phyloP scores from a whole-genome alignment of 2,113 vertebrate genomes.

The Panthera leo region DNA sequence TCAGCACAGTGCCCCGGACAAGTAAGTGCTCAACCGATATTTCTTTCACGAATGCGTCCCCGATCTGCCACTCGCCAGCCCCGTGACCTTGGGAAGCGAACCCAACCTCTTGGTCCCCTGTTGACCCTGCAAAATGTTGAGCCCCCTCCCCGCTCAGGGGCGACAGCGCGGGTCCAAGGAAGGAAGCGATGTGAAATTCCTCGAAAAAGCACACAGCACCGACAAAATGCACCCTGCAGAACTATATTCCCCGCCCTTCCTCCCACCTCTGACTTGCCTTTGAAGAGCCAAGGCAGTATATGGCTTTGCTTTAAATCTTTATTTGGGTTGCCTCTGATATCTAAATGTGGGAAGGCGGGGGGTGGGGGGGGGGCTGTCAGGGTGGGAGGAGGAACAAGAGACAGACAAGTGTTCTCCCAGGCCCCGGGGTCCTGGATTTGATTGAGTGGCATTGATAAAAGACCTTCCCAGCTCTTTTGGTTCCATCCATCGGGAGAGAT shows the following conservation, averaged over 20 bases:
- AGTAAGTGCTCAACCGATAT: background rate
- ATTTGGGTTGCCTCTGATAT: slow-evolving; percentile 70
- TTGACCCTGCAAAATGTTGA: background rate
- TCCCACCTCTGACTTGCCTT: background rate
- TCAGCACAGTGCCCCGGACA: too few relatives aligned
- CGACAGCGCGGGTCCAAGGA: background rate
- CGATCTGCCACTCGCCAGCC: background rate
- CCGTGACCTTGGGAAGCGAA: background rate
- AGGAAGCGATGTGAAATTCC: background rate
- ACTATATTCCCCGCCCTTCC: rapidly evolving
- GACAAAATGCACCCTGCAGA: background rate
- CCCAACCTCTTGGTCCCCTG: too few relatives aligned
- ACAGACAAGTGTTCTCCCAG: slow-evolving; percentile 62
- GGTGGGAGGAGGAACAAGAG: background rate
- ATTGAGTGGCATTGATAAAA: slow-evolving; percentile 84
- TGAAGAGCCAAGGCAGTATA: background rate
- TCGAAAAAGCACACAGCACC: background rate
- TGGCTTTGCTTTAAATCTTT: slow-evolving; percentile 29
- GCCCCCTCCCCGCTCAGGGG: background rate
- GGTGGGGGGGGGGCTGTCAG: background rate
- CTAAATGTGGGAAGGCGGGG: background rate
- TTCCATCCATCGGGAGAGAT: slow-evolving; percentile 77
- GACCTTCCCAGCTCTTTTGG: slow-evolving; percentile 76
- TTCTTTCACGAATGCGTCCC: background rate
- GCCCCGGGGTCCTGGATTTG: slow-evolving; percentile 65